These are phyloP conservation scores for Ammospiza nelsoni DNA, from an alignment of 2,113 vertebrate genomes.

Conservation along the genomic window DNA sequence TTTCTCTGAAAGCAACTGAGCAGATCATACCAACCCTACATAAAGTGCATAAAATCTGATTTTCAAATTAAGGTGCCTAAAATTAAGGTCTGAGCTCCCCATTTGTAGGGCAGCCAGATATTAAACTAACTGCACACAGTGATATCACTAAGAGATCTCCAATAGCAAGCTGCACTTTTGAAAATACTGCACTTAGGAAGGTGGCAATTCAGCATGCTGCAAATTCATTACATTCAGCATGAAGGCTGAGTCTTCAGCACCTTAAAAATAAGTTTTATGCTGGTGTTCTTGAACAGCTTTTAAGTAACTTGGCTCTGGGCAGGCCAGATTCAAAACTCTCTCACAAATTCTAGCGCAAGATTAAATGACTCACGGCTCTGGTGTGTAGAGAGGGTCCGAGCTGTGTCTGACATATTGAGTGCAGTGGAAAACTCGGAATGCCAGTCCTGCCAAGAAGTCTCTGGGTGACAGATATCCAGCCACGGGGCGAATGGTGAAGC, in stretches of 20 bases:
- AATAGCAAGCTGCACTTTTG: background rate
- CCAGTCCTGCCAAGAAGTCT: conserved; percentile 96
- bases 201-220: background rate
- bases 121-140: background rate
- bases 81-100: background rate
- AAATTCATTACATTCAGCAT: background rate
- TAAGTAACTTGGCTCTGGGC: background rate
- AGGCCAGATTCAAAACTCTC: background rate
- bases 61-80: background rate
- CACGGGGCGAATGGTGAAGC: conserved; percentile 95
- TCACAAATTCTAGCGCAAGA: background rate
- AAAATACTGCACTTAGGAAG: background rate
- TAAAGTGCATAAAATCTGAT: background rate
- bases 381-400: conserved; percentile 96
- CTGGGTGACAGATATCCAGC: conserved; percentile 95
- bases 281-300: background rate
- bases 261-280: background rate
- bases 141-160: background rate
- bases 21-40: background rate
- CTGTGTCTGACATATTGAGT: conserved; percentile 98
- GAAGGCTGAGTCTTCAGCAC: background rate
- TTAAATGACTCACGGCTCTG: conserved; percentile 91
- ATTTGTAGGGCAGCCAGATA: too few relatives aligned
- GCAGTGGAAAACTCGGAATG: conserved; percentile 98
- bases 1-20: background rate